phyloP scores from a whole-genome alignment of 1,140 invertebrate species.

The Leptopilina clavipes region DNA sequence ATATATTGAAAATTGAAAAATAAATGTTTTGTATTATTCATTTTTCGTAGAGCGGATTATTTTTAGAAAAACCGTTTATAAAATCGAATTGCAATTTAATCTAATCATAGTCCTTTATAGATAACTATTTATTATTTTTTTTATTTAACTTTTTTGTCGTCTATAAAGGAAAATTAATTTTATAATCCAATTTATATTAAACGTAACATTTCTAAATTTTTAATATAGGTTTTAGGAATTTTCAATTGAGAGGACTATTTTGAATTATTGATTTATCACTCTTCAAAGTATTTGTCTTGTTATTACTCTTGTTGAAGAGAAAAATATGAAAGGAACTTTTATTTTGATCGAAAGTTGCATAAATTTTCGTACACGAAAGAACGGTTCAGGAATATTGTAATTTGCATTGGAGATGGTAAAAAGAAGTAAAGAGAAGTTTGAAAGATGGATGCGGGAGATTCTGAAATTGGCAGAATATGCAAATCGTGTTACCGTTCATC shows the following conservation, averaged over 20 bases:
- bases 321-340: slow-evolving; percentile 49
- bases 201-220: no score
- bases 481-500: slow-evolving; percentile 59
- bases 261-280: background rate
- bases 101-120: no score
- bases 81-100: no score
- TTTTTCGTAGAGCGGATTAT: no score
- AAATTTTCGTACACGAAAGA: slow-evolving; percentile 72
- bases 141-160: no score
- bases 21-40: no score
- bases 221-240: background rate
- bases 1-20: no score
- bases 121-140: no score
- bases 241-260: background rate
- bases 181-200: no score
- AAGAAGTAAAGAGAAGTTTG: slow-evolving; percentile 67
- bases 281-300: slow-evolving; percentile 28
- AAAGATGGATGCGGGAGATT: slow-evolving; percentile 52
- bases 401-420: slow-evolving; percentile 71
- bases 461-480: slow-evolving; percentile 70
- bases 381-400: slow-evolving; percentile 73
- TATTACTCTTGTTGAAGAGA: slow-evolving; percentile 40
- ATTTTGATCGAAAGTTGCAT: slow-evolving; percentile 69
- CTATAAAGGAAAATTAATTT: no score
- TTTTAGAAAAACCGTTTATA: no score